A percentile compares a stretch with the other conserved stretches of the same genome.
Evolutionary conservation across 2,888 invertebrate species (phyloP).

Genomic region (Phaonia tiefii): DNA sequence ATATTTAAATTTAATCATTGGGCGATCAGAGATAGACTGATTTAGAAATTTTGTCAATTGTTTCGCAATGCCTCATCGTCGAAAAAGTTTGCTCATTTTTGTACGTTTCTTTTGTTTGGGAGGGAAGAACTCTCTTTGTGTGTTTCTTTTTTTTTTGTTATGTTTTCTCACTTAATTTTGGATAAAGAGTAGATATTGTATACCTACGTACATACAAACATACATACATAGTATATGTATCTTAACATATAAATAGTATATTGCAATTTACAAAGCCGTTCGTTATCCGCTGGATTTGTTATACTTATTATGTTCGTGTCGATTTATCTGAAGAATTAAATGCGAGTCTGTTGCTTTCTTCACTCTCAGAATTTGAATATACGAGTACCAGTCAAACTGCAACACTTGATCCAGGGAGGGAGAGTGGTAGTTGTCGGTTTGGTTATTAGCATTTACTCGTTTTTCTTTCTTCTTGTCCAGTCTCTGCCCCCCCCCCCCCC

Average conservation of each 20-base stretch:
- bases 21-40: constrained; percentile 80
- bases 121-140: too few species aligned
- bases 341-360: background rate
- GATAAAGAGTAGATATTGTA: constrained; percentile 10
- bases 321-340: background rate
- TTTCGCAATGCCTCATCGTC: constrained; percentile 57
- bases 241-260: too few species aligned
- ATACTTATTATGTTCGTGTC: background rate
- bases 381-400: background rate
- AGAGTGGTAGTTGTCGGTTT: constrained; percentile 19
- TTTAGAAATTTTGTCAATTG: constrained; percentile 68
- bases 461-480: constrained; percentile 17
- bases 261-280: background rate
- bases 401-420: background rate
- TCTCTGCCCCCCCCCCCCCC: too few species aligned
- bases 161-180: background rate
- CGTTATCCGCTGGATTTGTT: background rate
- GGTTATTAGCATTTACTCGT: constrained; percentile 11
- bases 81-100: constrained; percentile 66
- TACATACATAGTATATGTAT: too few species aligned
- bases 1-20: constrained; percentile 79
- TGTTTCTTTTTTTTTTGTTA: constrained; percentile 1
- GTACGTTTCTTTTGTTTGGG: background rate
- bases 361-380: background rate
- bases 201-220: too few species aligned